A percentile compares a stretch with the other conserved stretches of the same genome.
phyloP scores from a whole-genome alignment of 2,113 vertebrate genomes.

The Dryoscopus gambensis region DNA sequence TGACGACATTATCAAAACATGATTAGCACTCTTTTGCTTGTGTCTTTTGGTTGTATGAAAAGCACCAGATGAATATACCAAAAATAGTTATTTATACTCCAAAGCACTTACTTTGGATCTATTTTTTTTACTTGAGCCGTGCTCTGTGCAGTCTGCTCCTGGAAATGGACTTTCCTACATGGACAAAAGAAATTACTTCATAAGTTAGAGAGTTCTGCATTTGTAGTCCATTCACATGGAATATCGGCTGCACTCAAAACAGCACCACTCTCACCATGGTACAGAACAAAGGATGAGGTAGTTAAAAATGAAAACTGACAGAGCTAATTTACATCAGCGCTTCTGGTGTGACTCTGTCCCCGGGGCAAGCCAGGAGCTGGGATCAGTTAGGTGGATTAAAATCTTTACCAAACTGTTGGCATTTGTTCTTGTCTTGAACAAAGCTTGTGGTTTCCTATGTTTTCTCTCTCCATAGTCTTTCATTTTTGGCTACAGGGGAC shows the following conservation, averaged over 20 bases:
- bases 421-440: background rate
- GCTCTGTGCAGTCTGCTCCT: background rate
- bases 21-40: background rate
- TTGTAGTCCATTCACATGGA: background rate
- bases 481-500: background rate
- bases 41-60: background rate
- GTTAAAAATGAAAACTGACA: conserved; percentile 54
- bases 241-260: background rate
- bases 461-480: background rate
- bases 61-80: background rate
- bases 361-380: background rate
- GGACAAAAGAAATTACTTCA: background rate
- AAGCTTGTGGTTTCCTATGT: background rate
- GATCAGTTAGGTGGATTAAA: conserved; percentile 31
- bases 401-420: background rate
- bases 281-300: conserved; percentile 34
- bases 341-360: background rate
- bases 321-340: background rate
- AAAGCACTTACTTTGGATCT: background rate
- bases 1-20: background rate
- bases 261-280: background rate
- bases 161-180: background rate
- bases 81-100: background rate
- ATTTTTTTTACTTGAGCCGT: background rate
- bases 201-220: background rate